Conservation (phyloP, 2,888 invertebrate genomes). For the Andrena haemorrhoa region DNA sequence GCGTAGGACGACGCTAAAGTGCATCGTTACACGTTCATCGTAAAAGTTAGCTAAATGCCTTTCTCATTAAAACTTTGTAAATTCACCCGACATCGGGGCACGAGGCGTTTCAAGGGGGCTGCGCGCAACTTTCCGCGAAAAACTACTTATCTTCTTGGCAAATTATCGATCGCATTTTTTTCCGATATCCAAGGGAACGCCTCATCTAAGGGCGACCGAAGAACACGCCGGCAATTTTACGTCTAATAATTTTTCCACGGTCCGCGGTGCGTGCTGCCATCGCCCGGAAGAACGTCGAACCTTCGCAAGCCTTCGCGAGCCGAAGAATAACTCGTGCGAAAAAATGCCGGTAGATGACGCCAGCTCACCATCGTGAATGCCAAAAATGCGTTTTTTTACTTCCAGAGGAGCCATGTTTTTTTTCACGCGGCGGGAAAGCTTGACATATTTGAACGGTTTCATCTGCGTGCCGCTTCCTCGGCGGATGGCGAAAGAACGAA, state of each 20-base stretch:
- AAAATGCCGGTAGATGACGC: slow-evolving; percentile 79
- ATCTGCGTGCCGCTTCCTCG: not conserved
- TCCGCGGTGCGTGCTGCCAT: slow-evolving; percentile 77
- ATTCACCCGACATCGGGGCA: slow-evolving; percentile 69
- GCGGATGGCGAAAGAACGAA: accelerated
- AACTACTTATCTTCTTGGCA: not conserved
- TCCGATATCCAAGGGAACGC: not conserved
- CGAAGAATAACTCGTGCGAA: slow-evolving; percentile 62
- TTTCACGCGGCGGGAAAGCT: slow-evolving; percentile 39
- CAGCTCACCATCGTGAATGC: slow-evolving; percentile 11
- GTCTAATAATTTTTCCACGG: slow-evolving; percentile 46
- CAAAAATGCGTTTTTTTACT: slow-evolving; percentile 33
- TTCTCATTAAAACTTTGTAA: slow-evolving; percentile 80
- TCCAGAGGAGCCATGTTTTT: slow-evolving; percentile 37
- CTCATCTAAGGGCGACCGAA: not conserved
- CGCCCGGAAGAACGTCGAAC: slow-evolving; percentile 72
- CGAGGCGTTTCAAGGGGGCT: slow-evolving; percentile 38
- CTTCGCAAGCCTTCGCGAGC: slow-evolving; percentile 43
- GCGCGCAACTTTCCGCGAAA: slow-evolving; percentile 11
- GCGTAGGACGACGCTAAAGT: slow-evolving; percentile 58
- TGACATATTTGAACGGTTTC: slow-evolving; percentile 36
- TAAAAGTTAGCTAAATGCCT: slow-evolving; percentile 79
- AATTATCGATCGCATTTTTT: not conserved
- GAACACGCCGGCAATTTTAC: not conserved
- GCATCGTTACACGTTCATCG: slow-evolving; percentile 64